Percentiles rank a stretch among this genome's conserved stretches.
Evolutionary conservation across 2,888 invertebrate genomes (phyloP).

Genomic region (Dromius quadrimaculatus): DNA sequence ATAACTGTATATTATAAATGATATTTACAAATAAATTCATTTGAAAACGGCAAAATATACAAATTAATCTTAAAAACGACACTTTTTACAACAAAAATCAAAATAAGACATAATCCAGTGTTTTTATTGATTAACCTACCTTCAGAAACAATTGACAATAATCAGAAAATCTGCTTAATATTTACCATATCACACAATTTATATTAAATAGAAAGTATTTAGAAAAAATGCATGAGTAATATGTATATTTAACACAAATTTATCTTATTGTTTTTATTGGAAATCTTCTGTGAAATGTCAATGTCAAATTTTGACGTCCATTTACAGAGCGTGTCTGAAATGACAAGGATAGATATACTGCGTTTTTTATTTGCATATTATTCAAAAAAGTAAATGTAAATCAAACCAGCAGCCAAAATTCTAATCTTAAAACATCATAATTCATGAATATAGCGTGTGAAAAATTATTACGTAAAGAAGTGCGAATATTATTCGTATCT

Average conservation of each 20-base stretch:
- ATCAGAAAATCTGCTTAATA: conserved; percentile 16
- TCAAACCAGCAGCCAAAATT: no score
- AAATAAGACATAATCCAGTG: conserved; percentile 32
- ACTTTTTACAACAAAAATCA: conserved; percentile 14
- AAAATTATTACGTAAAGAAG: neutral
- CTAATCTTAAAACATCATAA: neutral
- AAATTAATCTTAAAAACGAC: neutral
- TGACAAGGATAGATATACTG: conserved; percentile 34
- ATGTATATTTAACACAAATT: conserved; percentile 46
- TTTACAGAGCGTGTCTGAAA: conserved; percentile 44
- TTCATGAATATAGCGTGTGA: neutral
- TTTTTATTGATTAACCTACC: conserved; percentile 52
- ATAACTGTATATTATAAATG: conserved; percentile 10
- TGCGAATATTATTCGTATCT: neutral
- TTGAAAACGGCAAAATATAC: conserved; percentile 29
- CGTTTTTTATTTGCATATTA: no score
- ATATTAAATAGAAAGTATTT: conserved; percentile 26
- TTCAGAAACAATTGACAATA: conserved; percentile 50
- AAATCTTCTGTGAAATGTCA: conserved; percentile 47
- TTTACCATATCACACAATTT: conserved; percentile 37
- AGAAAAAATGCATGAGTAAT: conserved; percentile 42
- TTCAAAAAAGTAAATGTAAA: no score
- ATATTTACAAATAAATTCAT: conserved; percentile 18
- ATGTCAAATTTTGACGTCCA: conserved; percentile 52
- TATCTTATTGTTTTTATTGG: conserved; percentile 37